phyloP scores from a whole-genome alignment of 2,797 vertebrate species.

The Acanthurus tractus region DNA sequence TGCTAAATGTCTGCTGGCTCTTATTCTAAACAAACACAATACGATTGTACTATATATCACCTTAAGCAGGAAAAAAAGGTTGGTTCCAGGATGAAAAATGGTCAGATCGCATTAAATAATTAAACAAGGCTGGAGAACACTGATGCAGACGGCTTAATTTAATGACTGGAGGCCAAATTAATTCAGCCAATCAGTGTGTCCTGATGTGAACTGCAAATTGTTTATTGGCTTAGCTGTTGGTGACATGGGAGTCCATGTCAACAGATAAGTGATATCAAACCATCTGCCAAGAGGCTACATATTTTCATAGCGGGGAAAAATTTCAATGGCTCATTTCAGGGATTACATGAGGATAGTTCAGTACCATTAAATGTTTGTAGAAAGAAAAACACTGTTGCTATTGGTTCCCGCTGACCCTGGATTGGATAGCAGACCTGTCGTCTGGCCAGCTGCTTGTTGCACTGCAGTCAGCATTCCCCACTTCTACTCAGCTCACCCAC shows the following conservation, averaged over 20 bases:
- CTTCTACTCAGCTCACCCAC: slow-evolving; percentile 64
- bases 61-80: neutral
- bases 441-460: slow-evolving; percentile 68
- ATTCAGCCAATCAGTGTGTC: neutral
- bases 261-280: slow-evolving; percentile 11
- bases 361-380: slow-evolving; percentile 17
- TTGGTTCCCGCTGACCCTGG: neutral
- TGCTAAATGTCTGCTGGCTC: neutral
- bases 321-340: neutral
- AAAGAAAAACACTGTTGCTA: slow-evolving; percentile 29
- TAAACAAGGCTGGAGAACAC: neutral
- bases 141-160: neutral
- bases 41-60: neutral
- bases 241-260: neutral
- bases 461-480: slow-evolving; percentile 83
- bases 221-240: slow-evolving; percentile 9
- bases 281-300: neutral
- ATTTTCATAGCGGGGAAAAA: neutral
- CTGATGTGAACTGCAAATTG: slow-evolving; percentile 11
- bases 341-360: neutral
- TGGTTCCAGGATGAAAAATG: neutral
- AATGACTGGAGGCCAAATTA: neutral
- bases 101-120: neutral
- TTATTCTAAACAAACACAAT: neutral
- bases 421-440: slow-evolving; percentile 22